Evolutionary conservation across 2,797 vertebrate genomes (phyloP).

Genomic region (Danio tinwini): DNA sequence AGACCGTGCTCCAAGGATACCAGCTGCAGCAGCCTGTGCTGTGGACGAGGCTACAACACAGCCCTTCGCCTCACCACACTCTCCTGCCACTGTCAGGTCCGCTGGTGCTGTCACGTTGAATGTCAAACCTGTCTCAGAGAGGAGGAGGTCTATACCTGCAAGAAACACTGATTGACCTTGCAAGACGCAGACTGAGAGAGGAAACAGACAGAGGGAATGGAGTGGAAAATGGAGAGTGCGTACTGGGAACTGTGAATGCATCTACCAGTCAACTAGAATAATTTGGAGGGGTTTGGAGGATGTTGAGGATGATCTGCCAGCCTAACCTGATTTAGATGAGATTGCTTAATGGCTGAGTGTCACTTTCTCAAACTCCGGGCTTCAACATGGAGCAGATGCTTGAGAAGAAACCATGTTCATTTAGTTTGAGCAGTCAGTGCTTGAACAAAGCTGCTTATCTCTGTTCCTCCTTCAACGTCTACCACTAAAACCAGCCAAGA

Average conservation of each 20-base stretch:
- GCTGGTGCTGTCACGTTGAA: conserved; percentile 98
- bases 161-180: conserved; percentile 68
- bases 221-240: accelerated
- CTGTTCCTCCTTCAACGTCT: background rate
- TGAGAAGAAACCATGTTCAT: conserved; percentile 3
- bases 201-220: accelerated
- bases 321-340: background rate
- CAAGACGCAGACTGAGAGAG: conserved; percentile 4
- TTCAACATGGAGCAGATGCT: conserved; percentile 6
- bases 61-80: conserved; percentile 90
- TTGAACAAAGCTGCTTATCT: conserved; percentile 15
- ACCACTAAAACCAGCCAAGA: background rate
- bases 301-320: background rate
- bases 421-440: background rate
- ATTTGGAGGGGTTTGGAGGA: conserved; percentile 21
- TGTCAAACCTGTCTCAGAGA: conserved; percentile 94
- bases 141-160: conserved; percentile 96
- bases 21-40: conserved; percentile 95
- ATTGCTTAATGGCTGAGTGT: conserved; percentile 29
- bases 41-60: conserved; percentile 95
- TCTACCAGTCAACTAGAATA: conserved; percentile 29
- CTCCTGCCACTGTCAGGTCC: conserved; percentile 97
- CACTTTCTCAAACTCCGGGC: conserved; percentile 45
- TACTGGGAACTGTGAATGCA: background rate
- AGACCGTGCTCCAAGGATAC: conserved; percentile 90